These are phyloP conservation scores for Baronia brevicornis DNA, from an alignment of 2,888 invertebrate genomes.

Conservation along the genomic window DNA sequence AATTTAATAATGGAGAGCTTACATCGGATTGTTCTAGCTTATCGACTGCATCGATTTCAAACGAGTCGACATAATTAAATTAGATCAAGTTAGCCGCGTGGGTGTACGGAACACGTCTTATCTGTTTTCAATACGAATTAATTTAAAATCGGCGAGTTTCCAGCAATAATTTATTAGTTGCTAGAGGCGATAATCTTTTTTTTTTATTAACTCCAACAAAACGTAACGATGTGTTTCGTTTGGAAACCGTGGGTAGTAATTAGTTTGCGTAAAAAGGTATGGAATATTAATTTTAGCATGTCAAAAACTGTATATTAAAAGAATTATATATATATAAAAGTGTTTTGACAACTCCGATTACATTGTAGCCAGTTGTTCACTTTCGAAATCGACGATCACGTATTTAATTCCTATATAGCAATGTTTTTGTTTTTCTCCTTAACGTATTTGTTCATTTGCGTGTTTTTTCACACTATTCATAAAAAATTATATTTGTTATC, in stretches of 20 bases:
- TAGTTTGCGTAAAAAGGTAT: slow-evolving; percentile 11
- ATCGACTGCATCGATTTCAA: slow-evolving; percentile 11
- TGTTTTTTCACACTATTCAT: too few species aligned
- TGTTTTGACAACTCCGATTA: too few species aligned
- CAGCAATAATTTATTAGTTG: slow-evolving; percentile 42
- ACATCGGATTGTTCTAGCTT: slow-evolving; percentile 12
- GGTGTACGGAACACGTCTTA: slow-evolving; percentile 22
- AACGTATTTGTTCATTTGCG: too few species aligned
- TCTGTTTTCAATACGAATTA: slow-evolving; percentile 35
- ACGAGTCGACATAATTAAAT: slow-evolving; percentile 10
- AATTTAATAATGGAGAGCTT: slow-evolving; percentile 15
- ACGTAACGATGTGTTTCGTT: slow-evolving; percentile 11
- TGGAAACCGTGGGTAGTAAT: slow-evolving; percentile 13
- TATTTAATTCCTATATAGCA: too few species aligned
- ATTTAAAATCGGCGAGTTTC: slow-evolving; percentile 47
- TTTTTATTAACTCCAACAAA: slow-evolving; percentile 11
- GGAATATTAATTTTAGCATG: too few species aligned
- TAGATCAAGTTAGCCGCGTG: slow-evolving; percentile 15
- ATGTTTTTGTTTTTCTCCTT: too few species aligned
- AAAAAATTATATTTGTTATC: too few species aligned
- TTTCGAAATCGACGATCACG: too few species aligned
- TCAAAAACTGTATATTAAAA: too few species aligned
- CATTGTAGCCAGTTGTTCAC: too few species aligned
- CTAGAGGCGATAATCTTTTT: slow-evolving; percentile 27
- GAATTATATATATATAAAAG: too few species aligned